phyloP scores from a whole-genome alignment of 2,888 invertebrate species.

The Schrankia costaestrigalis region DNA sequence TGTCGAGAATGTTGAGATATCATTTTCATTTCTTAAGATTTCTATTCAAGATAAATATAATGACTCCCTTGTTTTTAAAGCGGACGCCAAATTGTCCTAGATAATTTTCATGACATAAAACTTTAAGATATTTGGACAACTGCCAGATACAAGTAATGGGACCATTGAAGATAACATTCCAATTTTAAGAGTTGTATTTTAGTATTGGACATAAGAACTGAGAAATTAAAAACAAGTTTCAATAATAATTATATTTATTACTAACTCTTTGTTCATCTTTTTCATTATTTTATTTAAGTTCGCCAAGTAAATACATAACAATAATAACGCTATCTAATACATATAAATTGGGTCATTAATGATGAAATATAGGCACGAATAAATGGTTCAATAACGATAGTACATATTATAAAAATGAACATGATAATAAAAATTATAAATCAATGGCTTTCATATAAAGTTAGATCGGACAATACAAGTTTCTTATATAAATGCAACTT shows the following conservation, averaged over 20 bases:
- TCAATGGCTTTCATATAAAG: slow-evolving; percentile 20
- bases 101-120: slow-evolving; percentile 74
- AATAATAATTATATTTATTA: slow-evolving; percentile 58
- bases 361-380: slow-evolving; percentile 31
- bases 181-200: slow-evolving; percentile 29
- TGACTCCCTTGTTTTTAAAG: slow-evolving; percentile 65
- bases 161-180: slow-evolving; percentile 52
- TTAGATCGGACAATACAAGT: no score
- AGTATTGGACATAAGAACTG: slow-evolving; percentile 10
- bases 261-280: slow-evolving; percentile 61
- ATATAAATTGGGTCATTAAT: slow-evolving; percentile 26
- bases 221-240: slow-evolving; percentile 24
- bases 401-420: no score
- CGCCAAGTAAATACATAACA: slow-evolving; percentile 37
- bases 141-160: slow-evolving; percentile 61
- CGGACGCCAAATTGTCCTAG: slow-evolving; percentile 73
- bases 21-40: slow-evolving; percentile 54
- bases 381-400: slow-evolving; percentile 27
- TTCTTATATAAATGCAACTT: slow-evolving; percentile 22
- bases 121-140: slow-evolving; percentile 58
- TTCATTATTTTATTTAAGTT: slow-evolving; percentile 36
- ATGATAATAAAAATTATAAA: no score
- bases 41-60: slow-evolving; percentile 66
- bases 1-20: slow-evolving; percentile 42
- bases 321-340: slow-evolving; percentile 30